Evolutionary conservation across 2,113 vertebrate species (phyloP), one percentile per base, ranked within the genome.

Genomic region (Leptobrachium leishanense): DNA sequence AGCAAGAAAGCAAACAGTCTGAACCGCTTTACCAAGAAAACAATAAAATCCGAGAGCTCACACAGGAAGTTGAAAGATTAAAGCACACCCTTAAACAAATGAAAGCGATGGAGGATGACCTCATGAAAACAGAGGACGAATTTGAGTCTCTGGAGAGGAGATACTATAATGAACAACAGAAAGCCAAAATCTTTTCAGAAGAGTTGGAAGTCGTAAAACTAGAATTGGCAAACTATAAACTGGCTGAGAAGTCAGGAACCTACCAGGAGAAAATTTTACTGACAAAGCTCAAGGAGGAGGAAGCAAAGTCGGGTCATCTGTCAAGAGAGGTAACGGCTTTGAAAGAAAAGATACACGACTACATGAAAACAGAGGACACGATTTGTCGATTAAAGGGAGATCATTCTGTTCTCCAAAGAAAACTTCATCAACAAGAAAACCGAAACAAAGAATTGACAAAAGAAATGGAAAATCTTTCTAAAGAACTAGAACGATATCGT

Each of bases 281-380:
- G 65, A 96, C 93, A 86, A 95, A 94, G 72, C 87, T 99, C 64
- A 95, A 92, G 86, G 97, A 99, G 43, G 97, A 99, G 83, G 96
- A 95, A 87, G 92, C 94, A 2, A 99, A 96, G 84, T 96, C 97
- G 0, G 95, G 95, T 54, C 95, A 98, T 66, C 88, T 99, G 76
- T 95, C 92, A 64, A 93, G 94, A 86, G 96, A 99, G 87, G 96
- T 97, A 3, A 93, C 93, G 73, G 94, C 94, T 81, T 88, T 99
- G 66, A 99, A 98, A 86, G 97, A 98, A 85, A 98, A 98, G 87
- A 95, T 98, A 85, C 95, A 97, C 42, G 95, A 96, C 68, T 97
- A 95, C 53, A 95, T 95, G 95, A 92, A 94, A 80, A 95, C 95
- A 12, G 96, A 98, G 82, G 95, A 98, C 69, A 90, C 94, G 2